Base-by-base conservation (phyloP, 2,113 vertebrate genomes). In the Nansenia antarctica region DNA sequence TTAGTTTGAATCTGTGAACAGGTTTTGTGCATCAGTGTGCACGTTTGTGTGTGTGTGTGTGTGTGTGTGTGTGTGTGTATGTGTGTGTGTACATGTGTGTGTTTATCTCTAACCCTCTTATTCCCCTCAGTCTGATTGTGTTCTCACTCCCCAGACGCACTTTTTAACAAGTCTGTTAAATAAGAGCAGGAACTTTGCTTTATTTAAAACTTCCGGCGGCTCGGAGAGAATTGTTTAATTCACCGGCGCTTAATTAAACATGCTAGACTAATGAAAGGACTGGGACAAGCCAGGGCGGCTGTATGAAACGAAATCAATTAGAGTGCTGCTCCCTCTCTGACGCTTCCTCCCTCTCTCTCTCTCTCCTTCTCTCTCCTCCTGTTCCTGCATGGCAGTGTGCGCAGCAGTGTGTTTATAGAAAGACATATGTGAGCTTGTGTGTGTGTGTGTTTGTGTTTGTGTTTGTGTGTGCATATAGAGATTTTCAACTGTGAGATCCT, bases 221-320 rank as follows among this genome's bases (percentile, higher is more conserved):
- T 73, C 27, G 42, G 5, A 62, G 72, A 78, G 58, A 84, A 77
- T 22, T 3, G 30, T 69, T 84, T 80, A 22, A 76, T 82, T 74
- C 54, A 49, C 47, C 7, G 5, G 55, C 14, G 45, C 14, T 72
- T 72, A 63, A 78, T 81, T 59, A 69, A 58, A 30, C 42, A 29
- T 65, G 61, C 59, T 14, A n/a, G 42, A 66, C 24, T 66, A 53
- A 73, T 73, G 47, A 67, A 66, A 54, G 52, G 42, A 57, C 32
- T 62, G 47, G 45, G 32, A 6, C 27, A 42, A 35, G 39, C 32
- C 57, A 54, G 32, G 22, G 12, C 32, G 32, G 20, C 54, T 29
- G 9, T 37, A 39, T 30, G 18, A 49, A 7, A 26, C 20, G 15
- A 58, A 58, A 58, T 55, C 1, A 49, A 52, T 26, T n/a, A n/a